These are phyloP conservation scores for Atractosteus spatula DNA, from an alignment of 2,113 vertebrate genomes.

Conservation along the genomic window DNA sequence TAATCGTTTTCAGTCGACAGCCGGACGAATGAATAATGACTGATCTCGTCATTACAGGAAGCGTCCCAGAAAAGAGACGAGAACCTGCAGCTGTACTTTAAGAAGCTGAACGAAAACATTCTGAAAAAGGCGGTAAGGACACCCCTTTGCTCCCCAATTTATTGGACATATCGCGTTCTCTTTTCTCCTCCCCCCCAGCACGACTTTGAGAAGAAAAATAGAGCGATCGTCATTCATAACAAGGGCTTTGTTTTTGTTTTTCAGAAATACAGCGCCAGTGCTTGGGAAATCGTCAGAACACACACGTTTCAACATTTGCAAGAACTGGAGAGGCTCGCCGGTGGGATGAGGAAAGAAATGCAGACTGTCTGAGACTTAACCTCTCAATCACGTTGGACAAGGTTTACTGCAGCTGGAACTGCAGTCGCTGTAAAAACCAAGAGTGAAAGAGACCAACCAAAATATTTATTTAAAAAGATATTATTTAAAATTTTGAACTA, in stretches of 20 bases:
- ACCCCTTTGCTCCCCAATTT: no score
- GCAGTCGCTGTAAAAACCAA: background rate
- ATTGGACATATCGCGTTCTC: no score
- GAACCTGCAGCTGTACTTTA: slow-evolving; percentile 47
- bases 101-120: slow-evolving; percentile 31
- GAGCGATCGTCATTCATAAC: no score
- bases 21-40: background rate
- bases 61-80: slow-evolving; percentile 30
- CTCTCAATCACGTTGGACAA: no score
- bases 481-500: background rate
- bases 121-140: slow-evolving; percentile 16
- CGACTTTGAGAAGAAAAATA: no score
- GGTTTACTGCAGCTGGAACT: no score
- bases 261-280: slow-evolving; percentile 39
- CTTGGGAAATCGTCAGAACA: slow-evolving; percentile 56
- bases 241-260: background rate
- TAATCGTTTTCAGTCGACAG: no score
- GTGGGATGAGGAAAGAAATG: background rate
- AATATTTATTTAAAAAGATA: background rate
- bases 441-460: no score
- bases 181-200: no score
- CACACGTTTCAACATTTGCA: slow-evolving; percentile 34
- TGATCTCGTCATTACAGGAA: slow-evolving; percentile 18
- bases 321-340: slow-evolving; percentile 32
- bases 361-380: no score